Conservation (phyloP, 2,888 invertebrate genomes). For the Calameuta pallipes region DNA sequence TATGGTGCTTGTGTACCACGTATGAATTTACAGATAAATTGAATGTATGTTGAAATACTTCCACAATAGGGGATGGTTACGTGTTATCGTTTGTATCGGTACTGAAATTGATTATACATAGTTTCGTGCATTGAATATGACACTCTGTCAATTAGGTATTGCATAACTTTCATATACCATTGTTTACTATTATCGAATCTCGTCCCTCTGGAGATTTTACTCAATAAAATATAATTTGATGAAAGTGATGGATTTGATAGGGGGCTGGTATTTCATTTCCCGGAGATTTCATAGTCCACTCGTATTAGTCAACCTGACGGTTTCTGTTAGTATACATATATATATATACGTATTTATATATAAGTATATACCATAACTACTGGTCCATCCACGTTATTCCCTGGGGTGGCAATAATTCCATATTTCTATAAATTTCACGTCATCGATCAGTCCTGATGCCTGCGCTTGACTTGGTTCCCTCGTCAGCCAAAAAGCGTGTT, state of each 20-base stretch:
- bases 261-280: not conserved
- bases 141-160: no score
- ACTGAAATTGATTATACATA: no score
- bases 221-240: not conserved
- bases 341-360: no score
- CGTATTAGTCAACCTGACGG: conserved; percentile 51
- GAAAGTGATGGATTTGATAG: not conserved
- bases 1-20: no score
- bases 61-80: no score
- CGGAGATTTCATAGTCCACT: conserved; percentile 14
- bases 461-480: conserved; percentile 4
- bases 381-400: conserved; percentile 14
- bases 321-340: conserved; percentile 26
- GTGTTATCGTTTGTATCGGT: no score
- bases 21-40: no score
- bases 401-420: conserved; percentile 39
- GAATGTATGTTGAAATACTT: no score
- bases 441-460: conserved; percentile 23
- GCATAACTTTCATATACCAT: no score
- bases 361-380: conserved; percentile 17
- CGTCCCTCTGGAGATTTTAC: not conserved
- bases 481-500: conserved; percentile 6
- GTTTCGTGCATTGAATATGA: no score
- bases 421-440: conserved; percentile 38
- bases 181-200: not conserved